These are phyloP conservation scores for Coccyzus lansbergi DNA, from an alignment of 2,797 vertebrate species.

Conservation along the genomic window DNA sequence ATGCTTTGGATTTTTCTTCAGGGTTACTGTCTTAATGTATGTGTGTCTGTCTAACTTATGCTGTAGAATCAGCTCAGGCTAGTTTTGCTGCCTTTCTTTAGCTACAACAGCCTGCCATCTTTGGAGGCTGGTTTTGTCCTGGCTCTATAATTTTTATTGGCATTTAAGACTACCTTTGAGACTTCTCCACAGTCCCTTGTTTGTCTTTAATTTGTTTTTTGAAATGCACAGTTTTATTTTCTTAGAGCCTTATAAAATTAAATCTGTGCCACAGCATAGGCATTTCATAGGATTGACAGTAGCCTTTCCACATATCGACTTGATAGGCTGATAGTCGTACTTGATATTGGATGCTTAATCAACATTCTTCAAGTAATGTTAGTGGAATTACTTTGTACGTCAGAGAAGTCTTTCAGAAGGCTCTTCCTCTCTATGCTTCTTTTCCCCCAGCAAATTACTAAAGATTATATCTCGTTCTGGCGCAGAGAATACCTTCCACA, in stretches of 20 bases:
- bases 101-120: neutral
- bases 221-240: neutral
- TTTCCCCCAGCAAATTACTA: neutral
- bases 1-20: neutral
- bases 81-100: neutral
- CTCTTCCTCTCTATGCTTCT: neutral
- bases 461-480: neutral
- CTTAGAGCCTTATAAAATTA: neutral
- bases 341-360: neutral
- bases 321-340: neutral
- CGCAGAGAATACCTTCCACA: neutral
- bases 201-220: neutral
- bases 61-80: neutral
- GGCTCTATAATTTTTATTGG: neutral
- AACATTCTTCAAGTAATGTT: neutral
- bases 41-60: neutral
- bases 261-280: neutral
- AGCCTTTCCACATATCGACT: neutral
- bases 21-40: neutral
- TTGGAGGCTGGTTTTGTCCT: neutral
- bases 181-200: neutral
- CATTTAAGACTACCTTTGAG: neutral
- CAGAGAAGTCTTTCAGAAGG: neutral
- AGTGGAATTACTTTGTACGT: neutral
- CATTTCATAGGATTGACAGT: neutral